Evolutionary conservation across 1,140 invertebrate species (phyloP), one percentile per base, ranked within the genome.

Genomic region (Metaphire vulgaris): DNA sequence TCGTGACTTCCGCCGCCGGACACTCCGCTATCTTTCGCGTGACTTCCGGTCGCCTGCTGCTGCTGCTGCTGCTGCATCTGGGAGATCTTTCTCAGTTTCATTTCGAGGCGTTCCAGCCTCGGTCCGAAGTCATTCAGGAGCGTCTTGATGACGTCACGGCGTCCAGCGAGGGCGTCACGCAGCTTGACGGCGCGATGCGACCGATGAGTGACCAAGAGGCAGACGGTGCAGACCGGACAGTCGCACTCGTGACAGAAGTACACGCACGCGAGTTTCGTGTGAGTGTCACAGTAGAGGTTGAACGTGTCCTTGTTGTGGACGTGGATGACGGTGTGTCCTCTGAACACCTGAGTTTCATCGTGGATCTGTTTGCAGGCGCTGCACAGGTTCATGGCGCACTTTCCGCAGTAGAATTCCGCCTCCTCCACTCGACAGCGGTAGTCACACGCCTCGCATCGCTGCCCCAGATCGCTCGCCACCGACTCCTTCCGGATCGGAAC

Each of bases 351-450:
- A 32, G 32, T 33, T 56, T 76, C 1, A 33, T 73, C 70, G 71
- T 76, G 75, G 6, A 30, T 28, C 0, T 15, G 2, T 0, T 69
- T 74, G 69, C 75, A 76, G 15, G 21, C 14, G n/a, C 26, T 41
- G 56, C 75, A 76, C 15, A 76, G n/a, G 32, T 76, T 76, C 33
- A 76, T 2, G 28, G 29, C 33, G 69, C 75, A 76, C 41, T 76
- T 76, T 26, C 34, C 41, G 69, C 75, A 76, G 71, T 74, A 76
- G 71, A 41, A 76, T 26, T 74, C 69, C 1, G 75, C 69, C 69
- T 76, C 74, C 41, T 56, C 41, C 6, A 56, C 41, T 6, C 41
- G 41, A 21, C 21, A 56, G 6, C 21, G 6, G 21, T 56, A 56
- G 41, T 12, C 41, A 21, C 41, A 56, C 41, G 41, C 41, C 41